phyloP scores from a whole-genome alignment of 2,113 vertebrate genomes.

The Scophthalmus maximus region DNA sequence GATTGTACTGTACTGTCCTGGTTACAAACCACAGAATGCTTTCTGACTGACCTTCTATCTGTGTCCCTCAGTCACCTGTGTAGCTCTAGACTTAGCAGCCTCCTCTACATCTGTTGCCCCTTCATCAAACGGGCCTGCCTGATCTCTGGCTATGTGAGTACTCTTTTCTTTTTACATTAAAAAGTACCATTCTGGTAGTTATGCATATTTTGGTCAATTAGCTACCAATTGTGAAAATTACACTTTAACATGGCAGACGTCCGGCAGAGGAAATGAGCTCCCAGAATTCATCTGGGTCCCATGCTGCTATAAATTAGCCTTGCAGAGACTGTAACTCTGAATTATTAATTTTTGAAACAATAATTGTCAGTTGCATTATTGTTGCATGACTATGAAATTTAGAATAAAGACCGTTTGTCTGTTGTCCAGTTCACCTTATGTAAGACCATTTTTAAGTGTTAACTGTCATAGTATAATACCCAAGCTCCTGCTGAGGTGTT shows the following conservation, averaged over 20 bases:
- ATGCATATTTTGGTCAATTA: background rate
- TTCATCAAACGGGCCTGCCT: slow-evolving; percentile 91
- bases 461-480: too few relatives aligned
- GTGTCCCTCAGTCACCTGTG: slow-evolving; percentile 70
- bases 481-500: background rate
- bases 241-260: too few relatives aligned
- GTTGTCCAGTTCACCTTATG: background rate
- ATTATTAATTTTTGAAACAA: too few relatives aligned
- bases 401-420: background rate
- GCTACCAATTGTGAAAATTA: too few relatives aligned
- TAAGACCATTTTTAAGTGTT: background rate
- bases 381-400: too few relatives aligned
- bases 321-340: too few relatives aligned
- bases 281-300: too few relatives aligned
- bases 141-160: slow-evolving; percentile 90
- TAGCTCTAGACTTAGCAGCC: slow-evolving; percentile 60
- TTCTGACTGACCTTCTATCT: background rate
- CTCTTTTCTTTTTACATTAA: background rate
- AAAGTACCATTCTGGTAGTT: background rate
- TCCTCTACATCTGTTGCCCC: slow-evolving; percentile 79
- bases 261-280: too few relatives aligned
- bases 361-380: too few relatives aligned
- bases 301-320: too few relatives aligned
- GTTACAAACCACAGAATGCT: too few relatives aligned
- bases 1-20: too few relatives aligned